Evolutionary conservation across 2,113 vertebrate species (phyloP).

Genomic region (Stegostoma tigrinum): DNA sequence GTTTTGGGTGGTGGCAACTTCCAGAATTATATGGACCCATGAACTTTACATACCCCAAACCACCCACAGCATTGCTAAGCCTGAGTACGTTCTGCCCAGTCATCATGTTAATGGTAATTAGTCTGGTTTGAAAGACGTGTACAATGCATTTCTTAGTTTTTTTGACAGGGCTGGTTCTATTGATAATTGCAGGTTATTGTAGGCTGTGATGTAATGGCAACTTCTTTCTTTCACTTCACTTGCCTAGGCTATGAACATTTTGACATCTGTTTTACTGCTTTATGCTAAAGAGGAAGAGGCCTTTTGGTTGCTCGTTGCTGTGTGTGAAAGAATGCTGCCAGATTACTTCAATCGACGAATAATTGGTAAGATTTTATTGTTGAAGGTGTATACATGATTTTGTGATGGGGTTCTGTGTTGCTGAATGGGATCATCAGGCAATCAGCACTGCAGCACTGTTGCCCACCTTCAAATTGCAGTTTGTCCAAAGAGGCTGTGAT

Average conservation of each 20-base stretch:
- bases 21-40: neutral
- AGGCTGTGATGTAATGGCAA: neutral
- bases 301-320: conserved; percentile 91
- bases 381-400: neutral
- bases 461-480: neutral
- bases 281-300: conserved; percentile 98
- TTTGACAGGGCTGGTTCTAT: too few species aligned
- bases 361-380: conserved; percentile 64
- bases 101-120: neutral
- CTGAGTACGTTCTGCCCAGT: neutral
- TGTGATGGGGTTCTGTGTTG: neutral
- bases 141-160: neutral
- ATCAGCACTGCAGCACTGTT: neutral
- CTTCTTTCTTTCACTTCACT: neutral
- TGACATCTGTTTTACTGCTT: conserved; percentile 89
- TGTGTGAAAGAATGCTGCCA: conserved; percentile 93
- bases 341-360: conserved; percentile 96
- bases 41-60: neutral
- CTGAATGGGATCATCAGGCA: neutral
- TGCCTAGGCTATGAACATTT: conserved; percentile 91
- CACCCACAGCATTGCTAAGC: too few species aligned
- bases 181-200: neutral
- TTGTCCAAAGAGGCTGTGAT: neutral
- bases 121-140: neutral
- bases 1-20: neutral